Percentiles rank a stretch among this genome's conserved stretches.
phyloP scores from a whole-genome alignment of 1,140 invertebrate genomes.

The Colletes latitarsis region DNA sequence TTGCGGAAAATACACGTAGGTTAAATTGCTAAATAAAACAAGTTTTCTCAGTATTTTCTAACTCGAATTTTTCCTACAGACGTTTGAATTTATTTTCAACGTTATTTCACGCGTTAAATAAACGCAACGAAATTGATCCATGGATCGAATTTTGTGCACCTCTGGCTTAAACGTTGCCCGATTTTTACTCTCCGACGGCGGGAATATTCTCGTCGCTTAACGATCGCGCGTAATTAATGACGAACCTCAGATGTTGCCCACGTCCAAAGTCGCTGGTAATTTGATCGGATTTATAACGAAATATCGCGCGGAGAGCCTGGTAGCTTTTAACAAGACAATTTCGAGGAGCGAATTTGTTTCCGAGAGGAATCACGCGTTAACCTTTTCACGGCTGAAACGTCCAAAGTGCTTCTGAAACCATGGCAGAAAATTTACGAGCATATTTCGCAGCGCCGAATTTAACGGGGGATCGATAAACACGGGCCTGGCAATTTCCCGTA shows the following conservation, averaged over 20 bases:
- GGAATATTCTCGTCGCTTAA: conserved; percentile 10
- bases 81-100: no score
- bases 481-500: background rate
- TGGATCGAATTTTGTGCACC: no score
- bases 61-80: no score
- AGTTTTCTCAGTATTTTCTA: no score
- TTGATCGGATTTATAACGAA: background rate
- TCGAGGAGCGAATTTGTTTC: background rate
- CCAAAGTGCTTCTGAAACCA: background rate
- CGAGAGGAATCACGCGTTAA: background rate
- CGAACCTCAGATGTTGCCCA: background rate
- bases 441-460: background rate
- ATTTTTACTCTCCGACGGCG: background rate
- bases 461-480: background rate
- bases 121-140: no score
- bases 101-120: no score
- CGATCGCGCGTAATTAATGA: conserved; percentile 29
- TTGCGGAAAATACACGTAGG: no score
- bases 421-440: background rate
- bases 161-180: no score
- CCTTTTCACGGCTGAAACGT: background rate
- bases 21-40: no score
- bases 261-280: background rate
- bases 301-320: no score
- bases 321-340: background rate